These are phyloP conservation scores for Chymomyza caudatula DNA, from an alignment of 2,888 invertebrate genomes.

Conservation along the genomic window DNA sequence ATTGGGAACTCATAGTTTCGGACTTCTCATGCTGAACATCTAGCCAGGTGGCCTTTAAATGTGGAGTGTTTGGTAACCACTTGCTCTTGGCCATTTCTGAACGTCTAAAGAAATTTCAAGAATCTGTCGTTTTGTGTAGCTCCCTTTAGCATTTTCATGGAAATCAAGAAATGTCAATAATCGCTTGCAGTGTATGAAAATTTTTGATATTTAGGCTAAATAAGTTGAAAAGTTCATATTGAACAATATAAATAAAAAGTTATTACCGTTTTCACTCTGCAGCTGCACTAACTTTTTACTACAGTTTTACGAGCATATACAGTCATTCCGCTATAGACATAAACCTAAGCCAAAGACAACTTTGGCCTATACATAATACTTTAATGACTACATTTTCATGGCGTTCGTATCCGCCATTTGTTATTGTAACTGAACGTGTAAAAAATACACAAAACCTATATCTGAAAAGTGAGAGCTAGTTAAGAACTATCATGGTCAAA, in stretches of 20 bases:
- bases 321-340: too few relatives aligned
- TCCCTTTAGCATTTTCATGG: background rate
- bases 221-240: too few relatives aligned
- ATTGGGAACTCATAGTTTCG: background rate
- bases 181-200: background rate
- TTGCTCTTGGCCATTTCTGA: conserved; percentile 53
- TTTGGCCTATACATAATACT: too few relatives aligned
- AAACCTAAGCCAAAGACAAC: too few relatives aligned
- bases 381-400: too few relatives aligned
- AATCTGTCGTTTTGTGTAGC: background rate
- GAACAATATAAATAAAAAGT: too few relatives aligned
- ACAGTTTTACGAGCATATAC: too few relatives aligned
- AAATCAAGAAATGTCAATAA: background rate
- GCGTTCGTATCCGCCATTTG: background rate
- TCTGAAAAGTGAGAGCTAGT: too few relatives aligned
- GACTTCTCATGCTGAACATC: conserved; percentile 38
- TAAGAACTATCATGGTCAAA: background rate
- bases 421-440: background rate
- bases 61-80: conserved; percentile 2
- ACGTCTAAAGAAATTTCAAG: conserved; percentile 10
- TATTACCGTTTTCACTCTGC: too few relatives aligned
- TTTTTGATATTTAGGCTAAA: too few relatives aligned
- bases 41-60: conserved; percentile 50
- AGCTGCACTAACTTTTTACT: too few relatives aligned
- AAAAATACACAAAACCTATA: background rate